Evolutionary conservation across 2,888 invertebrate genomes (phyloP).

Genomic region (Diloba caeruleocephala): DNA sequence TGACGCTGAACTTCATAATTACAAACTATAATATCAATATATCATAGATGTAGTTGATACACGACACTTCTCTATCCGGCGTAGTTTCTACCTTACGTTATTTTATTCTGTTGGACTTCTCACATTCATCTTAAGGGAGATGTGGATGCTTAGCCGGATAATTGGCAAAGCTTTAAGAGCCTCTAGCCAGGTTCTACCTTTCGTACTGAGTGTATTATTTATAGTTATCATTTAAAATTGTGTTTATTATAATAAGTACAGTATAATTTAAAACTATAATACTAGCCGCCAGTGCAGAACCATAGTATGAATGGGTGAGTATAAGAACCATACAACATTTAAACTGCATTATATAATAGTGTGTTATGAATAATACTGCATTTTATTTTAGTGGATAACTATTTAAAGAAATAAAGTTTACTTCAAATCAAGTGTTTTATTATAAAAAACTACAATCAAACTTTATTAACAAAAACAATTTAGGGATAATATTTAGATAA

Average conservation of each 20-base stretch:
- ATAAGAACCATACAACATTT: no score
- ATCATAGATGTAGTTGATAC: conserved; percentile 8
- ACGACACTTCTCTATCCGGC: conserved; percentile 4
- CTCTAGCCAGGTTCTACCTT: no score
- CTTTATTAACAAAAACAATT: conserved; percentile 45
- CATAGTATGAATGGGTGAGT: no score
- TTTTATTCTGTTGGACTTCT: no score
- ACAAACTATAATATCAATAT: conserved; percentile 24
- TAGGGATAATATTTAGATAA: conserved; percentile 18
- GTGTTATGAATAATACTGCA: conserved; percentile 20
- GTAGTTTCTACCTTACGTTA: no score
- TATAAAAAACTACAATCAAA: conserved; percentile 44
- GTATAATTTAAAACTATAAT: conserved; percentile 17
- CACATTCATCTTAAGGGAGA: no score
- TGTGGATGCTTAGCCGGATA: no score
- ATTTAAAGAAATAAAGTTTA: conserved; percentile 35
- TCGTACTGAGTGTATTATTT: background rate
- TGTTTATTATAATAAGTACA: conserved; percentile 30
- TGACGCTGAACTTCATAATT: conserved; percentile 10
- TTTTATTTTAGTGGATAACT: conserved; percentile 31
- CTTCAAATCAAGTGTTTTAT: conserved; percentile 54
- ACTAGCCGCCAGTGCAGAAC: conserved; percentile 2
- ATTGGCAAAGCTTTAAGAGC: no score
- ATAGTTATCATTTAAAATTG: conserved; percentile 11
- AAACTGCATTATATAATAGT: conserved; percentile 18